Evolutionary conservation across 1,140 invertebrate genomes (phyloP).

Genomic region (Neuroterus valhalla): DNA sequence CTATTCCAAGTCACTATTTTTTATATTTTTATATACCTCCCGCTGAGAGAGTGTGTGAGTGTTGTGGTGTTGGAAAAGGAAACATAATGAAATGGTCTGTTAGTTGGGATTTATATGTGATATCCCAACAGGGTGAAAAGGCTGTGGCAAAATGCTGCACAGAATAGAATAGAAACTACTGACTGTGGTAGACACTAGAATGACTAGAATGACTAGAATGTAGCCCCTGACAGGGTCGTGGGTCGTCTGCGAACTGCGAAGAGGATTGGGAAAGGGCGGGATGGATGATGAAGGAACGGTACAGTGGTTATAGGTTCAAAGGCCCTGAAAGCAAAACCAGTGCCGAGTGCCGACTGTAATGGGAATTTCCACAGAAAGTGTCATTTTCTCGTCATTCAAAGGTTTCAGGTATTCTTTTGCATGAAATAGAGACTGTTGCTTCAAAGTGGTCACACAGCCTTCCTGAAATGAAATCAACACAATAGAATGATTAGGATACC

Average conservation of each 20-base stretch:
- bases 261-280: conserved; percentile 15
- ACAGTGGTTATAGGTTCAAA: conserved; percentile 26
- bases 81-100: conserved; percentile 28
- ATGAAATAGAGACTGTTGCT: too few species aligned
- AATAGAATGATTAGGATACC: too few species aligned
- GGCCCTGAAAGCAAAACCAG: conserved; percentile 20
- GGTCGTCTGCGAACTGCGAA: conserved; percentile 6
- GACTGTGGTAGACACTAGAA: too few species aligned
- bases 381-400: background rate
- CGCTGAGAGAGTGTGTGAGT: too few species aligned
- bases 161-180: too few species aligned
- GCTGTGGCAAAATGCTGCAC: background rate
- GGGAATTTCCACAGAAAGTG: background rate
- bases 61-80: conserved; percentile 7
- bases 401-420: too few species aligned
- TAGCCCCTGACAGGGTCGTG: conserved; percentile 5
- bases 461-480: too few species aligned
- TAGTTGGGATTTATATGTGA: conserved; percentile 28
- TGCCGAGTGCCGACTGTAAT: background rate
- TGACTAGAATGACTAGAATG: too few species aligned
- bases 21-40: too few species aligned
- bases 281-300: conserved; percentile 7
- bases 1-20: too few species aligned
- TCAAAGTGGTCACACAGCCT: too few species aligned
- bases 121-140: background rate